A percentile compares a stretch with the other conserved stretches of the same genome.
phyloP scores from a whole-genome alignment of 2,113 vertebrate genomes.

The Pterophyllum scalare region DNA sequence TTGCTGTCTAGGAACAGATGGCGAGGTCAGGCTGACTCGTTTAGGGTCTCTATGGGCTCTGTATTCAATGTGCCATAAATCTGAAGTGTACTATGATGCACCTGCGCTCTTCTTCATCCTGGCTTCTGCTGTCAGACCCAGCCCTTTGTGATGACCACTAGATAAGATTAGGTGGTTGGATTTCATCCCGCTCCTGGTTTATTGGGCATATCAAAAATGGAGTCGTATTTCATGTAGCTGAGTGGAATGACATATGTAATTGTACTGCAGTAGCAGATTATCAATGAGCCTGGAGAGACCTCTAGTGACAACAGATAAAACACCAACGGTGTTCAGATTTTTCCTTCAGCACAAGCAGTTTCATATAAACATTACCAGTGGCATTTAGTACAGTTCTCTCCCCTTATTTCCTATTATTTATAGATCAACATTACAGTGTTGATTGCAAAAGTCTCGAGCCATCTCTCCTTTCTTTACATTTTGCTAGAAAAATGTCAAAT shows the following conservation, averaged over 20 bases:
- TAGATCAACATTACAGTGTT: not conserved
- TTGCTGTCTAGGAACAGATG: constrained; percentile 71
- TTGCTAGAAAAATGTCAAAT: not conserved
- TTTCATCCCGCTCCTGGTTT: constrained; percentile 32
- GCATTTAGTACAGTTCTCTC: not conserved
- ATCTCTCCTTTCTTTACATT: rapidly evolving
- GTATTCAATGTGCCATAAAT: constrained; percentile 63
- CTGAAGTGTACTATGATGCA: constrained; percentile 55
- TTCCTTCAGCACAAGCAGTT: not conserved
- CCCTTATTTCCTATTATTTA: not conserved
- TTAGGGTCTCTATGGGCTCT: constrained; percentile 56
- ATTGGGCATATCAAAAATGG: constrained; percentile 25
- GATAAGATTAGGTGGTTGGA: constrained; percentile 31
- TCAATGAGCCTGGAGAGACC: constrained; percentile 59
- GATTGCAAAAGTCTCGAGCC: not conserved
- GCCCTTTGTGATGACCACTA: constrained; percentile 25
- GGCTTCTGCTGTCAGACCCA: constrained; percentile 24
- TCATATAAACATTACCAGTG: not conserved
- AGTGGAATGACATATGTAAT: constrained; percentile 2
- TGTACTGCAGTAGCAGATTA: constrained; percentile 23
- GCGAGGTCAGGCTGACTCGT: constrained; percentile 64
- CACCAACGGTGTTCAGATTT: not conserved
- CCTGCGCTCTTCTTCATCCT: constrained; percentile 41
- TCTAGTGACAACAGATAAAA: constrained; percentile 70
- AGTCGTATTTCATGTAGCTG: constrained; percentile 37